These are phyloP conservation scores for Drosophila pseudotalamancana DNA, from an alignment of 2,888 invertebrate genomes.

Conservation along the genomic window DNA sequence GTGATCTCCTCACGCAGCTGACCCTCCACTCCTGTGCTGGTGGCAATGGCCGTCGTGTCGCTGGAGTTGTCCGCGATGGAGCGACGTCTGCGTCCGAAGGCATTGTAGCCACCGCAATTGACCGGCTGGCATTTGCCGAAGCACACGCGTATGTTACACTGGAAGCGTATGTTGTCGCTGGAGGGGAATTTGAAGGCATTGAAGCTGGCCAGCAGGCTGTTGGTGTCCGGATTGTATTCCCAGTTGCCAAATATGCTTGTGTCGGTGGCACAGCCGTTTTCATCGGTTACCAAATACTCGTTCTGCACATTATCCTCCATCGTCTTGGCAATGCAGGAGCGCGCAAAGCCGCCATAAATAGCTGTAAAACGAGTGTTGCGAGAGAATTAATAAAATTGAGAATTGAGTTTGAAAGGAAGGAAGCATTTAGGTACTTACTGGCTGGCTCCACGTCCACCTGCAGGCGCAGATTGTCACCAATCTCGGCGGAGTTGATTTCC, in stretches of 20 bases:
- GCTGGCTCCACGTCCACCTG: conserved; percentile 93
- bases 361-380: too few species aligned
- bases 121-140: conserved; percentile 98
- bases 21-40: conserved; percentile 88
- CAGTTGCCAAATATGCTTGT: conserved; percentile 96
- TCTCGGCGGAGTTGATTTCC: conserved; percentile 95
- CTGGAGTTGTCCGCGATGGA: conserved; percentile 84
- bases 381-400: too few species aligned
- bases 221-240: conserved; percentile 94
- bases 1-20: conserved; percentile 96
- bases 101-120: conserved; percentile 95
- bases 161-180: conserved; percentile 97
- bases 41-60: conserved; percentile 86
- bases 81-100: conserved; percentile 92
- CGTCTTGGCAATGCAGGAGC: conserved; percentile 96
- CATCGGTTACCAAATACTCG: conserved; percentile 96
- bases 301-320: conserved; percentile 94
- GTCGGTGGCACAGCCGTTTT: conserved; percentile 96
- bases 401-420: background rate
- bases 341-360: conserved; percentile 96
- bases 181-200: conserved; percentile 98
- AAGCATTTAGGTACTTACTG: conserved; percentile 84
- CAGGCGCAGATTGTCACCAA: conserved; percentile 94
- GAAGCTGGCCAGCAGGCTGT: conserved; percentile 93
- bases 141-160: conserved; percentile 97